These are phyloP conservation scores for Ptiloglossa arizonensis DNA, from an alignment of 1,140 invertebrate genomes.

Conservation along the genomic window DNA sequence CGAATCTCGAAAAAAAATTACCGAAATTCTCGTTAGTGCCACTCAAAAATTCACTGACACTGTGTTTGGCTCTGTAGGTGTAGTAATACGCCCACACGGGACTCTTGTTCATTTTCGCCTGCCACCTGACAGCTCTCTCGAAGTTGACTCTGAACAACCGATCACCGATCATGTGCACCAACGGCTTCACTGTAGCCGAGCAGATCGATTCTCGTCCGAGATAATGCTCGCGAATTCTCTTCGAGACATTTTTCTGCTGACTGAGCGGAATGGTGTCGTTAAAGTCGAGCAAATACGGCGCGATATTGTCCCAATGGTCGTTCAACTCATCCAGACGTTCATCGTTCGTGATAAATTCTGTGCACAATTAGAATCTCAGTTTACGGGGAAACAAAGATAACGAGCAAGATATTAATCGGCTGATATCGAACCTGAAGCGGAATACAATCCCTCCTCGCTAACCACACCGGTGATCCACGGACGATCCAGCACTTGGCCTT, in stretches of 20 bases:
- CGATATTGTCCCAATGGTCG: slow-evolving; percentile 79
- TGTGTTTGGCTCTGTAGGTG: neutral
- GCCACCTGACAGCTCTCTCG: neutral
- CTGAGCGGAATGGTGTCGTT: slow-evolving; percentile 3
- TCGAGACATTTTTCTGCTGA: neutral
- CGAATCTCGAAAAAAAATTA: slow-evolving; percentile 63
- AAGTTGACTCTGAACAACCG: neutral
- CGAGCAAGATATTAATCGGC: neutral
- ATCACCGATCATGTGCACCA: slow-evolving; percentile 9
- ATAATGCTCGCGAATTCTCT: neutral
- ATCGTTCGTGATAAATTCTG: slow-evolving; percentile 80
- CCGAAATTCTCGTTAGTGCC: slow-evolving; percentile 80
- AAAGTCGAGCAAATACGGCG: slow-evolving; percentile 1
- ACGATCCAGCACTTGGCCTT: slow-evolving; percentile 77
- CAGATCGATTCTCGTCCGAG: neutral
- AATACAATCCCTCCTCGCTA: slow-evolving; percentile 82
- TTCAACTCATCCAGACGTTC: slow-evolving; percentile 79
- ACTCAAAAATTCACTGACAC: slow-evolving; percentile 63
- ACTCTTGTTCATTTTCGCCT: neutral
- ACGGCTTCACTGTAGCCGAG: neutral
- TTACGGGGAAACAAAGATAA: neutral
- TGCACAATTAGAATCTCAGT: slow-evolving; percentile 4
- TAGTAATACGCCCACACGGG: slow-evolving; percentile 21
- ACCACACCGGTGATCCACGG: slow-evolving; percentile 82
- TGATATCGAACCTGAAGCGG: slow-evolving; percentile 77